Base-by-base conservation (phyloP, 2,797 vertebrate species). In the Microhierax caerulescens region DNA sequence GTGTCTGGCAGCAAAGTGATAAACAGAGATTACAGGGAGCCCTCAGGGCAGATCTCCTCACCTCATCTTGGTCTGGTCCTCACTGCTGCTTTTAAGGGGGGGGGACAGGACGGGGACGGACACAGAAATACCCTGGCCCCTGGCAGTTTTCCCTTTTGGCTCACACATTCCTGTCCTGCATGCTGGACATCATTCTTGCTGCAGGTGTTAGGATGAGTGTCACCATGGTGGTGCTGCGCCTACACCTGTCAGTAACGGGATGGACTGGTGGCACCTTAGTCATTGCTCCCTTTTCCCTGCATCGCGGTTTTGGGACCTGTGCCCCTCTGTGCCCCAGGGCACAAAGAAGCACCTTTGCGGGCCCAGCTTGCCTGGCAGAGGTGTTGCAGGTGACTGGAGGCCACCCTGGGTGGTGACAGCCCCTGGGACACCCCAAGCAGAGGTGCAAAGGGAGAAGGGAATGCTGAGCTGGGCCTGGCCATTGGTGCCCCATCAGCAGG, bases 271-370 rank as follows among this genome's bases (percentile, higher is more conserved):
- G 47, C 54, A 14, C 43, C 63, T 69, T 70, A 36, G 41, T 17
- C 64, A 28, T 34, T 7, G 5, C 28, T 36, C 34, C 7, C 45
- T 69, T 84, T n/a, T 78, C 23, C 74, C 39, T 28, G 22, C 3
- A 1, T 0, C 2, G 10, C n/a, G n/a, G 3, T 47, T 65, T 41
- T 56, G 63, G 60, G 36, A 85, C 11, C 51, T 39, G 53, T 5
- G 36, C 54, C 1, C 2, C 74, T 51, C 59, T 3, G 0, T 10
- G 47, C 53, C 45, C 9, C 0, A 0, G 45, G 34, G 43, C 54
- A 64, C 54, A 61, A 24, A 53, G 81, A 87, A 77, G 23, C 0
- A 0, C 45, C 43, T 53, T 28, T 30, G 24, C 37, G 60, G 19
- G 28, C 47, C 13, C 34, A 21, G 41, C 43, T 57, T 6, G 2